Percentiles rank a stretch among this genome's conserved stretches.
phyloP scores from a whole-genome alignment of 2,113 vertebrate species.

The Daboia siamensis region DNA sequence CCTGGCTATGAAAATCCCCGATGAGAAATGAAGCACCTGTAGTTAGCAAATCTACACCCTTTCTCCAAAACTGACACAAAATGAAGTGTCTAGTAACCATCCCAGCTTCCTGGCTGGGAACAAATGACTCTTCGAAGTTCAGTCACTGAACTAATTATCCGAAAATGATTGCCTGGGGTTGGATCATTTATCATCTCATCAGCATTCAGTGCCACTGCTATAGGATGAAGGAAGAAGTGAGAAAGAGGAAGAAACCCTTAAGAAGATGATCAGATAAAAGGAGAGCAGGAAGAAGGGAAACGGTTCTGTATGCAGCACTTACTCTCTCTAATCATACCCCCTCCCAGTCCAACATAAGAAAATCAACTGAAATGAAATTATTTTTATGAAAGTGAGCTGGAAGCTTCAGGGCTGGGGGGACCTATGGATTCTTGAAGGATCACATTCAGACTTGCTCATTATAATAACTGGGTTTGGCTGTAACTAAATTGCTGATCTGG shows the following conservation, averaged over 20 bases:
- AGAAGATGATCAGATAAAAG: slow-evolving; percentile 55
- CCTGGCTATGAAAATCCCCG: background rate
- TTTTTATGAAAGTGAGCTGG: slow-evolving; percentile 43
- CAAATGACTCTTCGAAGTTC: slow-evolving; percentile 51
- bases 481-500: background rate
- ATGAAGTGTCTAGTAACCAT: slow-evolving; percentile 40
- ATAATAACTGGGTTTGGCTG: background rate
- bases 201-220: slow-evolving; percentile 49
- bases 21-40: background rate
- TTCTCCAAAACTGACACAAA: background rate
- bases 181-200: slow-evolving; percentile 60
- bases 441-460: background rate
- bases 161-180: slow-evolving; percentile 63
- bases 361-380: slow-evolving; percentile 46
- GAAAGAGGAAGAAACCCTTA: slow-evolving; percentile 39
- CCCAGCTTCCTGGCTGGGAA: slow-evolving; percentile 52
- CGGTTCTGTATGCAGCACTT: slow-evolving; percentile 56
- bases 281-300: slow-evolving; percentile 49
- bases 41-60: background rate
- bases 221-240: slow-evolving; percentile 45
- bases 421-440: background rate
- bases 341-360: slow-evolving; percentile 36
- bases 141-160: slow-evolving; percentile 64
- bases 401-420: background rate
- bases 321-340: slow-evolving; percentile 44